Evolutionary conservation across 2,888 invertebrate species (phyloP).

Genomic region (Bugula neritina): DNA sequence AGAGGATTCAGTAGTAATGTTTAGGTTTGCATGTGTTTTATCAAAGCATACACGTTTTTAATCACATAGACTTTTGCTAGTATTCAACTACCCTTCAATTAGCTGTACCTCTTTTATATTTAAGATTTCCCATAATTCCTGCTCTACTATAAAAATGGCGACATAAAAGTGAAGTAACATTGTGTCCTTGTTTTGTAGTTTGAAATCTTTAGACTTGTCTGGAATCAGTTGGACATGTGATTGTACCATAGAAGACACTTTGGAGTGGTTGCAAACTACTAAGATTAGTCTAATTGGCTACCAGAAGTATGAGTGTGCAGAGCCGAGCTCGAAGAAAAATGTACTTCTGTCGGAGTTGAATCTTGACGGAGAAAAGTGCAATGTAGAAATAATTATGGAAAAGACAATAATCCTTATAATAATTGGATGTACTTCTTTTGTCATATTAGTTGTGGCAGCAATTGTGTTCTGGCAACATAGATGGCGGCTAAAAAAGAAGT

Average conservation of each 20-base stretch:
- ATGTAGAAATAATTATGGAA: not conserved
- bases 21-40: no score
- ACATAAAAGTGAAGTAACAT: no score
- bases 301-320: not conserved
- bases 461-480: constrained; percentile 26
- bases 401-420: constrained; percentile 25
- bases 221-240: constrained; percentile 11
- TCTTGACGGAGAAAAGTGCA: not conserved
- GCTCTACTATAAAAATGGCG: no score
- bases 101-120: no score
- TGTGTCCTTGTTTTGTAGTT: not conserved
- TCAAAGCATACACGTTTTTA: no score
- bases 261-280: not conserved
- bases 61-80: no score
- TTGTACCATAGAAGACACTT: not conserved
- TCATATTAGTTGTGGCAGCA: constrained; percentile 24
- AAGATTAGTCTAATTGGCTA: not conserved
- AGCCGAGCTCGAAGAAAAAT: not conserved
- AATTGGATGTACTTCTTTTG: constrained; percentile 26
- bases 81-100: no score
- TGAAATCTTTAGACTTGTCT: constrained; percentile 2
- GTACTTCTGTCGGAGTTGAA: not conserved
- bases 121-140: no score
- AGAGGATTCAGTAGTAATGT: no score
- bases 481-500: constrained; percentile 27